Conservation (phyloP, 1,140 invertebrate species). For the Drosophila mayri region DNA sequence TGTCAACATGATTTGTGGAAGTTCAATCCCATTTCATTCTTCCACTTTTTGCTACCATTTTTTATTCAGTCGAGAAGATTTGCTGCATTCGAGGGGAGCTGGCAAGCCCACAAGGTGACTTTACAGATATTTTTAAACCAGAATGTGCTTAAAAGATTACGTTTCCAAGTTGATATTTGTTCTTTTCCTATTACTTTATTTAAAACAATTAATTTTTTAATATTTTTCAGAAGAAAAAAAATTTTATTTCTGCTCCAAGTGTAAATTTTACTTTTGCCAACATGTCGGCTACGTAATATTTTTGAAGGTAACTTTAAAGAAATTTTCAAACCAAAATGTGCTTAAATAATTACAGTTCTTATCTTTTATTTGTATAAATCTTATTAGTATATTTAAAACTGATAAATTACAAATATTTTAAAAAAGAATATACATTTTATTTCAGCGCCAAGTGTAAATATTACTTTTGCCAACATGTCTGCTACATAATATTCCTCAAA, state of each 20-base stretch:
- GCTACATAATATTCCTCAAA: neutral
- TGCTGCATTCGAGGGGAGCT: neutral
- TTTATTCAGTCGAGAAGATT: neutral
- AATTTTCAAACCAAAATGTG: neutral
- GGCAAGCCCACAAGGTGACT: neutral
- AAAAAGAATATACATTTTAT: too few relatives aligned
- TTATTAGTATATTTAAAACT: too few relatives aligned
- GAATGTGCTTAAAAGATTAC: neutral
- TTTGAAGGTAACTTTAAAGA: conserved; percentile 2
- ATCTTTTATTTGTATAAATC: too few relatives aligned
- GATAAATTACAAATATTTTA: too few relatives aligned
- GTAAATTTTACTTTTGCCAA: too few relatives aligned
- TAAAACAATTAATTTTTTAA: neutral
- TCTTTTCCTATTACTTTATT: neutral
- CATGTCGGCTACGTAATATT: too few relatives aligned
- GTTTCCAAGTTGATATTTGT: neutral
- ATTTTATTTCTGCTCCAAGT: neutral
- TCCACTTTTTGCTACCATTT: conserved; percentile 1
- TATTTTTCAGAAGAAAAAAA: neutral
- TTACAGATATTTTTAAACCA: neutral
- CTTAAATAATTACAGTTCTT: neutral
- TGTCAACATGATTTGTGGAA: conserved; percentile 51
- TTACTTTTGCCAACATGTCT: too few relatives aligned
- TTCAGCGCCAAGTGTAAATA: too few relatives aligned
- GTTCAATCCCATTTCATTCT: conserved; percentile 31